Percentiles rank a stretch among this genome's conserved stretches.
phyloP scores from a whole-genome alignment of 1,140 invertebrate species.

The Drosophila leontia region DNA sequence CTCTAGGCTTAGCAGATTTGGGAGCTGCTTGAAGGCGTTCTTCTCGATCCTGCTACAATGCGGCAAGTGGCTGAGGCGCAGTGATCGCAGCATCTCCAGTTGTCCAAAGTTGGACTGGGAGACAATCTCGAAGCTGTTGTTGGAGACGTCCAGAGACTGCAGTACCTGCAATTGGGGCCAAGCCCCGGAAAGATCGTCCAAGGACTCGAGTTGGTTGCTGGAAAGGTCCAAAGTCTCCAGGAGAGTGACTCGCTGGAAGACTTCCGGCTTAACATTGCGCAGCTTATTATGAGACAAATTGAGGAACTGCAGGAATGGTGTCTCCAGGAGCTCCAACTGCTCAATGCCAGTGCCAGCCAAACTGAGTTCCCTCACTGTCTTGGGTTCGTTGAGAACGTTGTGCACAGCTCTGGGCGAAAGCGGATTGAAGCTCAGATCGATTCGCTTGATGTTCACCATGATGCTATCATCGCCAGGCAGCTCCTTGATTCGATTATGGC shows the following conservation, averaged over 20 bases:
- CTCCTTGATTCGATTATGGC: constrained; percentile 91
- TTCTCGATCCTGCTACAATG: constrained; percentile 92
- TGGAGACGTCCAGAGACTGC: constrained; percentile 90
- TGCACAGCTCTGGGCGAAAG: constrained; percentile 90
- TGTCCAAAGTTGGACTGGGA: constrained; percentile 90
- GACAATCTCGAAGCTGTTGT: constrained; percentile 90
- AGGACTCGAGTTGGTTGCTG: constrained; percentile 89
- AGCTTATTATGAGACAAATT: constrained; percentile 93
- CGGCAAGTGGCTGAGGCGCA: constrained; percentile 89
- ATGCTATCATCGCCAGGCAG: constrained; percentile 93
- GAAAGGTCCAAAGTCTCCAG: constrained; percentile 92
- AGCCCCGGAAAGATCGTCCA: constrained; percentile 87
- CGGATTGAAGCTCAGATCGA: constrained; percentile 95
- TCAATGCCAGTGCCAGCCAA: constrained; percentile 92
- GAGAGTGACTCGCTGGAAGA: constrained; percentile 91
- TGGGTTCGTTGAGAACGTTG: constrained; percentile 94
- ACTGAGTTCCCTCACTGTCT: constrained; percentile 93
- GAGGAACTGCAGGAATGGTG: constrained; percentile 92
- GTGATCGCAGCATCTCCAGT: constrained; percentile 87
- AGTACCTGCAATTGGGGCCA: constrained; percentile 90
- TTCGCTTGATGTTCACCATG: constrained; percentile 93
- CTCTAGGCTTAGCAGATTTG: constrained; percentile 89
- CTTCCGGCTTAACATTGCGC: constrained; percentile 87
- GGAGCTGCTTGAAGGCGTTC: constrained; percentile 90
- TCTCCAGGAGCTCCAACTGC: constrained; percentile 90